Evolutionary conservation across 2,113 vertebrate genomes (phyloP).

Genomic region (Diphyllodes magnificus): DNA sequence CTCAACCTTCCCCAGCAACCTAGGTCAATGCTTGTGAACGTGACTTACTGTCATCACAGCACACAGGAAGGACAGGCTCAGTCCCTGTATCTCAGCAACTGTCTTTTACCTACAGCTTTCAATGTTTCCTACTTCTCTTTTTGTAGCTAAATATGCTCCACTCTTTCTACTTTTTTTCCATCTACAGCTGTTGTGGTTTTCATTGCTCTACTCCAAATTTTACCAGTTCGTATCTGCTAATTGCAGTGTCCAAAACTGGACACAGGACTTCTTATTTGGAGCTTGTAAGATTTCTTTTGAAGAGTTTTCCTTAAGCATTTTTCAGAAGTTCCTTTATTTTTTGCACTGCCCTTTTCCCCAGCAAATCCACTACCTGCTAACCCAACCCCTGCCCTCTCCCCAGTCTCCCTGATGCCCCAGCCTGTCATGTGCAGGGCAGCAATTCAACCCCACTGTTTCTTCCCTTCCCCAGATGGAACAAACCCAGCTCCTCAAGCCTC

Average conservation of each 20-base stretch:
- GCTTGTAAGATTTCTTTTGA: background rate
- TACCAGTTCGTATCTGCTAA: background rate
- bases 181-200: background rate
- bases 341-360: background rate
- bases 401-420: fast-evolving
- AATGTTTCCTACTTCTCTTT: background rate
- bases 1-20: background rate
- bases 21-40: background rate
- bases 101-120: background rate
- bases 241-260: background rate
- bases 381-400: background rate
- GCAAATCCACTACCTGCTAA: background rate
- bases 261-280: background rate
- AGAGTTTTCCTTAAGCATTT: background rate
- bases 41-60: background rate
- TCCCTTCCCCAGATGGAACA: background rate
- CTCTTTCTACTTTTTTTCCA: background rate
- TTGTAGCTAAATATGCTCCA: background rate
- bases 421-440: background rate
- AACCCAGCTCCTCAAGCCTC: background rate
- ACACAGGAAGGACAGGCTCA: background rate
- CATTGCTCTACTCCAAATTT: background rate
- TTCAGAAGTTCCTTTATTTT: background rate
- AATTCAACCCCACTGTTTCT: background rate
- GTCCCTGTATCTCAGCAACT: background rate